These are phyloP conservation scores for Enteromius thamalakanensis DNA, from an alignment of 2,797 vertebrate species.

Conservation along the genomic window DNA sequence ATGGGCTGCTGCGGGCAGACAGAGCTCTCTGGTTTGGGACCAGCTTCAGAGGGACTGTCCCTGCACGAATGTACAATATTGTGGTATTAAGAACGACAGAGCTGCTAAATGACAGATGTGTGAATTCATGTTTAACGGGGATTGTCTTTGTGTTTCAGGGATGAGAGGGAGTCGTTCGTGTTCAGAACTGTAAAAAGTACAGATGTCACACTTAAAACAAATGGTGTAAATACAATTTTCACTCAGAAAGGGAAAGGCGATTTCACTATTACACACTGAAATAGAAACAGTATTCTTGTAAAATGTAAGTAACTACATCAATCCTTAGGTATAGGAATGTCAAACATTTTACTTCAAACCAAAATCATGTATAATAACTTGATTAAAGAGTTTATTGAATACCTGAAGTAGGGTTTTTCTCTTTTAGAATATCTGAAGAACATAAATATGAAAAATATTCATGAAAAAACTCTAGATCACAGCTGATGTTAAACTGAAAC, in stretches of 20 bases:
- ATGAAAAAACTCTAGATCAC: not conserved
- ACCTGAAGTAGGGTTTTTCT: not conserved
- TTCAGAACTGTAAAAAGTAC: not conserved
- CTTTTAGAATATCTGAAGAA: not conserved
- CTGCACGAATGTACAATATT: not conserved
- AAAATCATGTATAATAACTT: not conserved
- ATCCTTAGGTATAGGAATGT: not conserved
- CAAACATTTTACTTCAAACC: not conserved
- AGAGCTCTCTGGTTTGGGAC: not conserved
- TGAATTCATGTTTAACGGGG: not conserved
- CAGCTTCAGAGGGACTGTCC: constrained; percentile 10
- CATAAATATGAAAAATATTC: not conserved
- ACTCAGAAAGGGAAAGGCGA: not conserved
- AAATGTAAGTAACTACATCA: too few relatives aligned
- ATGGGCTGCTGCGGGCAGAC: not conserved
- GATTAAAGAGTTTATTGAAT: not conserved
- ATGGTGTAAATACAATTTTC: not conserved
- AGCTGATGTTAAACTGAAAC: not conserved
- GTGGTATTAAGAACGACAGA: not conserved
- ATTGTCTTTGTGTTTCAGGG: not conserved
- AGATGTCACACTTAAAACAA: not conserved
- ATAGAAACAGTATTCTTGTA: not conserved
- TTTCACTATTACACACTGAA: not conserved
- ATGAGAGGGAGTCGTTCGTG: not conserved
- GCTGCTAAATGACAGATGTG: not conserved